These are phyloP conservation scores for Artibeus lituratus DNA, from an alignment of 2,797 vertebrate species.

Conservation along the genomic window DNA sequence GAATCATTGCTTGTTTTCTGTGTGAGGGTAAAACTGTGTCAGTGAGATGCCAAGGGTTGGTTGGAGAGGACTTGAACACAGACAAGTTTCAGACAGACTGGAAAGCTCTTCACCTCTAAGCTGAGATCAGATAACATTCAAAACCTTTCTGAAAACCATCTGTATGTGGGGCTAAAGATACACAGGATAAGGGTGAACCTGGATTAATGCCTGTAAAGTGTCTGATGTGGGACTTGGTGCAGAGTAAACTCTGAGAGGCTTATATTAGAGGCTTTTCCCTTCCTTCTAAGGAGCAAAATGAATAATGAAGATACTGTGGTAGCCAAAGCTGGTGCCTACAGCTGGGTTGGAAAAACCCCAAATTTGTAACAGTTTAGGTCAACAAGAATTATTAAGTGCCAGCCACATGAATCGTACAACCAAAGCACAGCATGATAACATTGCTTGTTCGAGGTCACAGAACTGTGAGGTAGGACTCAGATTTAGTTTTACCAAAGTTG, in stretches of 20 bases:
- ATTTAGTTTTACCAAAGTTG: background rate
- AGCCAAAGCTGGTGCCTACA: background rate
- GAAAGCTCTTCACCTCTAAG: background rate
- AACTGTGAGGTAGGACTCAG: background rate
- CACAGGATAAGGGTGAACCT: background rate
- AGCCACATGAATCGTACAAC: background rate
- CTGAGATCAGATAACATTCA: background rate
- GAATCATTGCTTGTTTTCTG: background rate
- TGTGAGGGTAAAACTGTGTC: background rate
- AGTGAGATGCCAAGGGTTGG: background rate
- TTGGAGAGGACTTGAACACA: background rate
- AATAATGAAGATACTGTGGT: background rate
- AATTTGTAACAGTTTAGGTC: background rate
- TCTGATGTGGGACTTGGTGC: background rate
- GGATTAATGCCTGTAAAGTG: background rate
- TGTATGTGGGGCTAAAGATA: background rate
- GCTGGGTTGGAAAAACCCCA: background rate
- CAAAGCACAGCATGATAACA: background rate
- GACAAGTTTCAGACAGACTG: background rate
- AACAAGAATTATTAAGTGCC: background rate
- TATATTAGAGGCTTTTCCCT: background rate
- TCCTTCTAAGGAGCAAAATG: background rate
- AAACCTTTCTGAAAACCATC: background rate
- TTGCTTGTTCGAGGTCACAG: background rate
- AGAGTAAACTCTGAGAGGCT: background rate